phyloP scores from a whole-genome alignment of 1,140 invertebrate species.

The Drosophila biarmipes region DNA sequence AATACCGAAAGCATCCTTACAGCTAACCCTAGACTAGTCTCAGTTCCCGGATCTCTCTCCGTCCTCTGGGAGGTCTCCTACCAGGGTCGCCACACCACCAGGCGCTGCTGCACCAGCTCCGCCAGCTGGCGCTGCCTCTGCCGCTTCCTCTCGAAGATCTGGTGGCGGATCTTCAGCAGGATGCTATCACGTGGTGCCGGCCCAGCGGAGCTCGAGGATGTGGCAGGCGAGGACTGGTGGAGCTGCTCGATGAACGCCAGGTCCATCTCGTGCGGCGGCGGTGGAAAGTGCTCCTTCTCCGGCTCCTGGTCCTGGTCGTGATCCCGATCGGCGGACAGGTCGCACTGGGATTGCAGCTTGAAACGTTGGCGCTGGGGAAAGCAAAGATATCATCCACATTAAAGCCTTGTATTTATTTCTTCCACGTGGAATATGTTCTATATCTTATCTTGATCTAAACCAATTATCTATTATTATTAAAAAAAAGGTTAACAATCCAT shows the following conservation, averaged over 20 bases:
- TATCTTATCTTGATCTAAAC: no score
- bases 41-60: slow-evolving; percentile 18
- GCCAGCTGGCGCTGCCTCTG: slow-evolving; percentile 64
- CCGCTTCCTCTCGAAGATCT: slow-evolving; percentile 78
- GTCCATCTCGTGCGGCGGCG: slow-evolving; percentile 52
- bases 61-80: slow-evolving; percentile 3
- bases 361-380: slow-evolving; percentile 47
- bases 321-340: slow-evolving; percentile 6
- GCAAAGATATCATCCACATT: not conserved
- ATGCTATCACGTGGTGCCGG: slow-evolving; percentile 67
- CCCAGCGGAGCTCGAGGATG: not conserved
- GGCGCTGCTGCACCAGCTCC: slow-evolving; percentile 52
- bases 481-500: no score
- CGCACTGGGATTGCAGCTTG: slow-evolving; percentile 33
- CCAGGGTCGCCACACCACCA: slow-evolving; percentile 80
- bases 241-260: slow-evolving; percentile 63
- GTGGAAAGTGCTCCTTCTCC: slow-evolving; percentile 2
- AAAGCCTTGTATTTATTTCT: not conserved
- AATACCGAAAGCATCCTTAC: slow-evolving; percentile 47
- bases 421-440: no score
- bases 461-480: no score
- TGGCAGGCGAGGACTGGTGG: slow-evolving; percentile 14
- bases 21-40: slow-evolving; percentile 30
- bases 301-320: slow-evolving; percentile 9
- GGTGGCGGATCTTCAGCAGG: slow-evolving; percentile 73